Conservation (phyloP, 2,888 invertebrate genomes). For the Autographa gamma region DNA sequence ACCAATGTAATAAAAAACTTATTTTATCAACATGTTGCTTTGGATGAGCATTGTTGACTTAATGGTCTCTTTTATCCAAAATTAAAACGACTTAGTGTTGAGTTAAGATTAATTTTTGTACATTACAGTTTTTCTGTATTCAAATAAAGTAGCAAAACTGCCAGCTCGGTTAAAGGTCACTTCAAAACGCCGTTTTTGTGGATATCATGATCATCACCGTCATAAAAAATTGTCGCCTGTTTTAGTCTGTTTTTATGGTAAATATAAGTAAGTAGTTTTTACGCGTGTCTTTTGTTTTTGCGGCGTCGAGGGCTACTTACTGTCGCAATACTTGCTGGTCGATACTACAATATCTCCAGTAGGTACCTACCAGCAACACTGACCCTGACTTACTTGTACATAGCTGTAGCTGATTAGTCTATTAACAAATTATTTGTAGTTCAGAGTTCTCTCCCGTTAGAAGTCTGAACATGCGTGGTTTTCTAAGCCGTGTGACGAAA, state of each 20-base stretch:
- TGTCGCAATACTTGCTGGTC: conserved; percentile 4
- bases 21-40: too few species aligned
- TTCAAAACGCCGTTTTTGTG: neutral
- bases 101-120: too few species aligned
- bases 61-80: too few species aligned
- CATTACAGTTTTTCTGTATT: neutral
- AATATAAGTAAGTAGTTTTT: conserved; percentile 4
- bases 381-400: neutral
- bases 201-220: neutral
- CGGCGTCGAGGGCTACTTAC: neutral
- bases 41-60: too few species aligned
- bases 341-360: neutral
- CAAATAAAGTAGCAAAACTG: neutral
- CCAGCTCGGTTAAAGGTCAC: neutral
- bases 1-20: too few species aligned
- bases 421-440: neutral
- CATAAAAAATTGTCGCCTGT: neutral
- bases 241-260: neutral
- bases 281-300: neutral
- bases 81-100: too few species aligned
- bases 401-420: neutral
- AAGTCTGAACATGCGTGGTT: neutral
- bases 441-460: neutral
- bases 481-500: neutral
- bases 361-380: neutral